Evolutionary conservation across 2,797 vertebrate genomes (phyloP).

Genomic region (Carapus acus): DNA sequence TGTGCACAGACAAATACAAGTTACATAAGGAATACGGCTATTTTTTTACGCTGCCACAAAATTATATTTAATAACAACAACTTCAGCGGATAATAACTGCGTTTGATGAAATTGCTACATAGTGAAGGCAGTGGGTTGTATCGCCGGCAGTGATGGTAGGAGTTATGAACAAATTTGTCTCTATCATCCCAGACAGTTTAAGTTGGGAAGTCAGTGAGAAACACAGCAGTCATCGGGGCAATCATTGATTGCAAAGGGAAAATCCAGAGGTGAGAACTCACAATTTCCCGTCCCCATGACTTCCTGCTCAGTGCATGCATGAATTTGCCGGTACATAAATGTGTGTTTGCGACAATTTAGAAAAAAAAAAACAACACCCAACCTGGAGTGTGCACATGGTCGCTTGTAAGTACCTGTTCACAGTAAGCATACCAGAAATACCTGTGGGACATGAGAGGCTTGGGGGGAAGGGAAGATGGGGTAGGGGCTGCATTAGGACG

Average conservation of each 20-base stretch:
- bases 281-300: constrained; percentile 55
- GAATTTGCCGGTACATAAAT: constrained; percentile 5
- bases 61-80: no score
- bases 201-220: constrained; percentile 47
- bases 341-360: neutral
- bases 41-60: no score
- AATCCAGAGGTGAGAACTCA: constrained; percentile 51
- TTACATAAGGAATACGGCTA: no score
- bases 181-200: constrained; percentile 22
- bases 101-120: no score
- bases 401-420: neutral
- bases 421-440: constrained; percentile 51
- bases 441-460: constrained; percentile 21
- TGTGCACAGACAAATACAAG: no score
- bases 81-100: no score
- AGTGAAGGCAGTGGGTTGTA: no score
- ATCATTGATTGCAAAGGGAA: constrained; percentile 60
- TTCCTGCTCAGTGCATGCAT: constrained; percentile 25
- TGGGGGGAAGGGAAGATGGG: constrained; percentile 15
- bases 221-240: constrained; percentile 47
- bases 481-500: constrained; percentile 5
- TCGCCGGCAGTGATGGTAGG: neutral
- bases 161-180: constrained; percentile 12
- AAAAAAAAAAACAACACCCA: no score
- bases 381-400: constrained; percentile 1